These are phyloP conservation scores for Aix galericulata DNA, from an alignment of 2,113 vertebrate species.

Conservation along the genomic window DNA sequence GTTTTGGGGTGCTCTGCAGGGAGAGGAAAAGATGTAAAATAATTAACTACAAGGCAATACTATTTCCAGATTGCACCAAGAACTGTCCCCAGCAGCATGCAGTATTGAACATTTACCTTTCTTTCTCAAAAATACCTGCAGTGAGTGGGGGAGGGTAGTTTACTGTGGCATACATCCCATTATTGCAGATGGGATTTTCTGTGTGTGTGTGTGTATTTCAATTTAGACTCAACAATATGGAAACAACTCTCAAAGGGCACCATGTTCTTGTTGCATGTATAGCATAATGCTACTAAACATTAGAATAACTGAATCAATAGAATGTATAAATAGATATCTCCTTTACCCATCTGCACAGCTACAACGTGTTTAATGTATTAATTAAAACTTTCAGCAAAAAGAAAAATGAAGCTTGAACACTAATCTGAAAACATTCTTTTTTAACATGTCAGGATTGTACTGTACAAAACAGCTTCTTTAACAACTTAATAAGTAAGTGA, in stretches of 20 bases:
- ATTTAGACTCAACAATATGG: slow-evolving; percentile 49
- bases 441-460: slow-evolving; percentile 46
- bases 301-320: slow-evolving; percentile 62
- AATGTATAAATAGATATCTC: slow-evolving; percentile 71
- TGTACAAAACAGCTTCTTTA: slow-evolving; percentile 15
- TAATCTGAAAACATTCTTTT: slow-evolving; percentile 63
- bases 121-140: background rate
- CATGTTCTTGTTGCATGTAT: slow-evolving; percentile 45
- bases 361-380: slow-evolving; percentile 71
- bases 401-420: slow-evolving; percentile 57
- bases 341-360: slow-evolving; percentile 64
- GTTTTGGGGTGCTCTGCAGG: background rate
- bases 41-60: background rate
- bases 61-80: background rate
- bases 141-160: background rate
- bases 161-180: background rate
- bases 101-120: background rate
- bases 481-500: slow-evolving; percentile 56
- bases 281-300: slow-evolving; percentile 50
- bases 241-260: slow-evolving; percentile 50
- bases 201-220: slow-evolving; percentile 6
- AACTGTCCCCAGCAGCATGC: background rate
- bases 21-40: background rate
- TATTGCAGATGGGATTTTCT: slow-evolving; percentile 15
- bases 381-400: slow-evolving; percentile 68